Evolutionary conservation across 2,888 invertebrate genomes (phyloP), one percentile per base, ranked within the genome.

Genomic region (Sabatieria punctata): DNA sequence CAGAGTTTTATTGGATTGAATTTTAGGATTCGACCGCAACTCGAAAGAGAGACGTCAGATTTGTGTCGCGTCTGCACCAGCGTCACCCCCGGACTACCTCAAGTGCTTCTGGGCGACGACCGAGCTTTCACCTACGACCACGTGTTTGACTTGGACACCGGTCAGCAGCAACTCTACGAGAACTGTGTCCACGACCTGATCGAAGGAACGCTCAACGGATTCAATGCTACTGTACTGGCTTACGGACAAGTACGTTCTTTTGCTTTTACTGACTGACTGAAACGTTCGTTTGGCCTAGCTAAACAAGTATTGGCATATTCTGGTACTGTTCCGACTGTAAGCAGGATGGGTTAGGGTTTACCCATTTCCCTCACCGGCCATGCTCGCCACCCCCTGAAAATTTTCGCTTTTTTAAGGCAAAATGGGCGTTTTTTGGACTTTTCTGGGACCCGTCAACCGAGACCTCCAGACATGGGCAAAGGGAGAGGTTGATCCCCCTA

Each of bases 201-300:
- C 55, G 84, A 86, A 55, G 84, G 89, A 63, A 82, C 89, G 8
- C 76, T 95, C 49, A 83, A 88, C 60, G 95, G 95, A 48, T 93
- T 88, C 72, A 95, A 97, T 73, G 95, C 93, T 18, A 95, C 95
- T 13, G 85, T 95, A 37, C 75, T 97, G 59, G 95, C 95, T 0
- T 91, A 91, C 71, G 89, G 89, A 55, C 89, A 89, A 77, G 80
- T 80, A 57, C 65, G 73, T 46, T n/a, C n/a, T 19, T 15, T 21
- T 19, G 8, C 39, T 43, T 22, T 11, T 11, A 13, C 11, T 43
- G 6, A 15, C 22, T 30, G 4, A 15, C 22, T 41, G 2, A 22
- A 40, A 13, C 38, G 43, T 43, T 41, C n/a, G n/a, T n/a, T n/a
- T n/a, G n/a, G n/a, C n/a, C n/a, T n/a, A n/a, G n/a, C n/a, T n/a